A percentile compares a stretch with the other conserved stretches of the same genome.
phyloP scores from a whole-genome alignment of 2,113 vertebrate genomes.

The Myrmecophaga tridactyla region DNA sequence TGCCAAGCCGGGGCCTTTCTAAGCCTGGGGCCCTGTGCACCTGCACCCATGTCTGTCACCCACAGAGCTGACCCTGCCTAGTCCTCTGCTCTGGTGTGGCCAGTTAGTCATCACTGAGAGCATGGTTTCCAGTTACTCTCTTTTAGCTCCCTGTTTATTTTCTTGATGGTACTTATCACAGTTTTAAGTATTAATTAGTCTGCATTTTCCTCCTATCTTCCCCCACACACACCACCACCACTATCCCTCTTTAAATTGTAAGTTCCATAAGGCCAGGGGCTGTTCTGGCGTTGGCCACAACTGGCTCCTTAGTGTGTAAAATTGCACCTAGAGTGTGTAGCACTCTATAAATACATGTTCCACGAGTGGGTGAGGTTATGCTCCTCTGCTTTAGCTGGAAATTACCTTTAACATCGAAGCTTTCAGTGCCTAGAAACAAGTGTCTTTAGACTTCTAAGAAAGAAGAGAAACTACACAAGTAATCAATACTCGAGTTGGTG shows the following conservation, averaged over 20 bases:
- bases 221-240: not conserved
- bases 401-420: not conserved
- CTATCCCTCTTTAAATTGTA: not conserved
- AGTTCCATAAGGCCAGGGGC: not conserved
- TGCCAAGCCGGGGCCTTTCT: not conserved
- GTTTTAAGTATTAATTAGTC: not conserved
- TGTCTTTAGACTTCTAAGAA: not conserved
- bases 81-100: not conserved
- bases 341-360: not conserved
- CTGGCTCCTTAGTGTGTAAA: not conserved
- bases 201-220: not conserved
- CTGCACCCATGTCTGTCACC: not conserved
- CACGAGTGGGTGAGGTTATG: not conserved
- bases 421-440: not conserved
- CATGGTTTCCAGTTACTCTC: not conserved
- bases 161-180: not conserved
- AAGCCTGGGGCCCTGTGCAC: accelerated
- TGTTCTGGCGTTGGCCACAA: not conserved
- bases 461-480: not conserved
- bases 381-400: not conserved
- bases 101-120: not conserved
- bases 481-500: too few species aligned
- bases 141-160: not conserved
- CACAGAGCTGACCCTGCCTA: not conserved
- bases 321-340: not conserved